Percentiles rank a stretch among this genome's conserved stretches.
phyloP scores from a whole-genome alignment of 2,113 vertebrate species.

The Sorex araneus region DNA sequence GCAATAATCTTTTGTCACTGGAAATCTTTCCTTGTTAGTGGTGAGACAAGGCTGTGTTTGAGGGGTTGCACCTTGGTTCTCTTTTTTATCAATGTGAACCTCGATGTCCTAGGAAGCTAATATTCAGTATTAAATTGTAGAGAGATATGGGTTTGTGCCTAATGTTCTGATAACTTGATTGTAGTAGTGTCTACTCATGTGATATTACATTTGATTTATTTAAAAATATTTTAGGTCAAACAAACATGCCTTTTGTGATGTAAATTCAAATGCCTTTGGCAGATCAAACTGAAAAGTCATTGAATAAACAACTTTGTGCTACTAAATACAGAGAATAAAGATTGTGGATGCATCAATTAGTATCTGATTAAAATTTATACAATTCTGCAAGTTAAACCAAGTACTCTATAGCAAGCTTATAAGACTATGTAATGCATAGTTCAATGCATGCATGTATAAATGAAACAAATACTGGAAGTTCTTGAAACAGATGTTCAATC shows the following conservation, averaged over 20 bases:
- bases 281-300: constrained; percentile 12
- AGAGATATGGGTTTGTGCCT: neutral
- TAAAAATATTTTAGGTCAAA: constrained; percentile 6
- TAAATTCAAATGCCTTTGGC: neutral
- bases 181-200: neutral
- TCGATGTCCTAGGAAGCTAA: neutral
- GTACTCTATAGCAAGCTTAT: neutral
- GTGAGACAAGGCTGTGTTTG: neutral
- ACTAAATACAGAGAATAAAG: neutral
- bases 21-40: neutral
- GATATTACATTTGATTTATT: neutral
- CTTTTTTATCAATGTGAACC: neutral
- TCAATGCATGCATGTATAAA: neutral
- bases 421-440: neutral
- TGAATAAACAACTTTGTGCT: constrained; percentile 6
- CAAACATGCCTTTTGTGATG: neutral
- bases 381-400: constrained; percentile 2
- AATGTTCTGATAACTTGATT: neutral
- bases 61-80: neutral
- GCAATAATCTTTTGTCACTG: constrained; percentile 44
- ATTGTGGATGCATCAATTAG: neutral
- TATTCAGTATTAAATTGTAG: neutral
- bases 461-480: neutral
- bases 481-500: neutral
- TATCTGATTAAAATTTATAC: neutral